phyloP scores from a whole-genome alignment of 2,113 vertebrate genomes.

The Scomber scombrus region DNA sequence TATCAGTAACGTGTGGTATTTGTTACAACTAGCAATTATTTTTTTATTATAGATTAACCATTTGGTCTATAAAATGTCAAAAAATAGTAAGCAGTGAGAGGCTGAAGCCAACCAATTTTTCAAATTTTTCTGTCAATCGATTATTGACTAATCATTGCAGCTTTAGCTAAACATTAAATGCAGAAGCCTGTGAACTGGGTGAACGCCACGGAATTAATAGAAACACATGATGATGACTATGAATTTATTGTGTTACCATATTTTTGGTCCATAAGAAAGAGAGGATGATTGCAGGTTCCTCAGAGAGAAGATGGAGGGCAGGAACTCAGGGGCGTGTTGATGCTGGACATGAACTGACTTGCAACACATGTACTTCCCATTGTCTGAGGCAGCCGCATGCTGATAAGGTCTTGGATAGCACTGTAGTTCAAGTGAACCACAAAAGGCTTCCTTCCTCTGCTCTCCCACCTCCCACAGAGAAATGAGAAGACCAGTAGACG shows the following conservation, averaged over 20 bases:
- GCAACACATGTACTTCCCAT: slow-evolving; percentile 68
- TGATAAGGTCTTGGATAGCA: slow-evolving; percentile 71
- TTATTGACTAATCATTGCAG: too few species aligned
- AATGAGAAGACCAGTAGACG: slow-evolving; percentile 57
- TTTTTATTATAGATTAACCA: too few species aligned
- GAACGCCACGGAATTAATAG: too few species aligned
- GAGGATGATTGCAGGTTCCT: slow-evolving; percentile 5
- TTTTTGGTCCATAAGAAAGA: too few species aligned
- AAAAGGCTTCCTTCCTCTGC: slow-evolving; percentile 61
- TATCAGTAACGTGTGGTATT: neutral
- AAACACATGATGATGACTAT: too few species aligned
- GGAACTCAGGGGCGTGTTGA: slow-evolving; percentile 16
- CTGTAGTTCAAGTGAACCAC: slow-evolving; percentile 67
- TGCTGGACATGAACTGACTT: slow-evolving; percentile 44
- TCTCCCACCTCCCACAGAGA: slow-evolving; percentile 70
- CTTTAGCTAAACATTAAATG: slow-evolving; percentile 8
- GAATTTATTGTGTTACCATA: too few species aligned
- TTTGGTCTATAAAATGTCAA: too few species aligned
- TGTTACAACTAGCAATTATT: neutral
- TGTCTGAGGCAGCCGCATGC: slow-evolving; percentile 61
- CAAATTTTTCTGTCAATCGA: too few species aligned
- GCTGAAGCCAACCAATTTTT: too few species aligned
- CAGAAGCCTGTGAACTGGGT: neutral
- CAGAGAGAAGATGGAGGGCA: slow-evolving; percentile 12
- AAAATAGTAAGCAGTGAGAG: too few species aligned